These are phyloP conservation scores for Mycetomoellerius zeteki DNA, from an alignment of 1,140 invertebrate species.

Conservation along the genomic window DNA sequence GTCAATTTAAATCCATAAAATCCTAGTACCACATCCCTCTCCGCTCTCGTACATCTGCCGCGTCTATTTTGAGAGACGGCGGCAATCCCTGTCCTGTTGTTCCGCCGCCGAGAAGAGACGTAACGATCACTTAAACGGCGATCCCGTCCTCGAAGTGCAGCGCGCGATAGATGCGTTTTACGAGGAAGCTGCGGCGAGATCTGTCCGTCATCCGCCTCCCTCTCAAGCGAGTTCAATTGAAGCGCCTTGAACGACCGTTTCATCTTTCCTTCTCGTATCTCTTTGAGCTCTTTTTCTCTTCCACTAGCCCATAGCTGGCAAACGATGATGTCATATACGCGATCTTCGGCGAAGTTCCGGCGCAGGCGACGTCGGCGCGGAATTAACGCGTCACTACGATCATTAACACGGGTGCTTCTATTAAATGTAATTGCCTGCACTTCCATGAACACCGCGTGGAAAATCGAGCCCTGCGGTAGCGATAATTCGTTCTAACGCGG, in stretches of 20 bases:
- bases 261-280: background rate
- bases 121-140: constrained; percentile 65
- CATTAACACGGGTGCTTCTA: constrained; percentile 7
- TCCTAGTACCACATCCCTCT: constrained; percentile 37
- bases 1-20: constrained; percentile 72
- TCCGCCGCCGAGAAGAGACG: constrained; percentile 2
- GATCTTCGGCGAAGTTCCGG: constrained; percentile 57
- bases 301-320: constrained; percentile 11
- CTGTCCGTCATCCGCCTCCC: constrained; percentile 33
- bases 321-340: constrained; percentile 69
- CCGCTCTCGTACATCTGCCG: constrained; percentile 10
- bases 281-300: background rate
- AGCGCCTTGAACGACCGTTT: constrained; percentile 63
- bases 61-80: constrained; percentile 67
- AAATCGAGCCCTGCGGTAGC: constrained; percentile 19
- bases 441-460: constrained; percentile 34
- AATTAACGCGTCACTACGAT: constrained; percentile 55
- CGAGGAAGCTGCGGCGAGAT: constrained; percentile 58
- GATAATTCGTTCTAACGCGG: constrained; percentile 4
- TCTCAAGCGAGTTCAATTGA: constrained; percentile 79
- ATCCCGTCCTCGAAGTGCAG: constrained; percentile 37
- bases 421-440: constrained; percentile 40
- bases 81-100: constrained; percentile 8
- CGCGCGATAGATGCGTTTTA: constrained; percentile 52
- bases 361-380: constrained; percentile 13